Percentiles rank a stretch among this genome's conserved stretches.
phyloP scores from a whole-genome alignment of 2,888 invertebrate species.

The Pediacus dermestoides region DNA sequence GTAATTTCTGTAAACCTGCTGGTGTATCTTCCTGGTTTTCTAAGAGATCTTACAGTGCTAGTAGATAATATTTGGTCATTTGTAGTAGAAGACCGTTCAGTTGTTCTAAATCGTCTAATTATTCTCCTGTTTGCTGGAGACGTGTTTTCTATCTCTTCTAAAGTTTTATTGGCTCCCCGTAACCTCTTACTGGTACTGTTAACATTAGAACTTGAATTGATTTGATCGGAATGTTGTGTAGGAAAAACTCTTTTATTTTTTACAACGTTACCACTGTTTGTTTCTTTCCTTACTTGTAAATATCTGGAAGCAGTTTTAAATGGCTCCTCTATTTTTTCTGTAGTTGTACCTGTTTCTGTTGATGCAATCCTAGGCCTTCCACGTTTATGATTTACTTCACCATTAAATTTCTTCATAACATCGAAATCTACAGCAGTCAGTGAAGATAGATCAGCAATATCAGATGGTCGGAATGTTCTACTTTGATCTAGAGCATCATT shows the following conservation, averaged over 20 bases:
- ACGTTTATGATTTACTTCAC: conserved; percentile 25
- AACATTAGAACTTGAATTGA: conserved; percentile 24
- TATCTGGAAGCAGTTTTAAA: conserved; percentile 26
- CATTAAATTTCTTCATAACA: conserved; percentile 23
- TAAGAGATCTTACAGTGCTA: no score
- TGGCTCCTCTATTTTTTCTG: conserved; percentile 22
- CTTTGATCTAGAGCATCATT: no score
- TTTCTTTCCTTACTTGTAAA: conserved; percentile 25
- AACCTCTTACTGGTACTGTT: conserved; percentile 18
- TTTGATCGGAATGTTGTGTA: conserved; percentile 23
- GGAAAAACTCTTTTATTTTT: conserved; percentile 21
- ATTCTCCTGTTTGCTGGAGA: conserved; percentile 28
- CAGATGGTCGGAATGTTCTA: conserved; percentile 44
- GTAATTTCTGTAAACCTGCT: conserved; percentile 15
- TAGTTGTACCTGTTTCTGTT: conserved; percentile 20
- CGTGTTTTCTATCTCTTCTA: background rate
- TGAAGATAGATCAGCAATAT: conserved; percentile 54
- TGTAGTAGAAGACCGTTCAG: no score
- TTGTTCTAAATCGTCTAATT: conserved; percentile 33
- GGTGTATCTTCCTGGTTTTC: conserved; percentile 14
- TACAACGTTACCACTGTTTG: conserved; percentile 19
- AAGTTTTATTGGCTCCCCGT: conserved; percentile 16
- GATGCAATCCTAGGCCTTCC: conserved; percentile 22
- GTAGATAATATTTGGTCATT: no score
- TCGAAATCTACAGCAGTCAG: conserved; percentile 53